These are phyloP conservation scores for Promerops cafer DNA, from an alignment of 2,113 vertebrate genomes.

Conservation along the genomic window DNA sequence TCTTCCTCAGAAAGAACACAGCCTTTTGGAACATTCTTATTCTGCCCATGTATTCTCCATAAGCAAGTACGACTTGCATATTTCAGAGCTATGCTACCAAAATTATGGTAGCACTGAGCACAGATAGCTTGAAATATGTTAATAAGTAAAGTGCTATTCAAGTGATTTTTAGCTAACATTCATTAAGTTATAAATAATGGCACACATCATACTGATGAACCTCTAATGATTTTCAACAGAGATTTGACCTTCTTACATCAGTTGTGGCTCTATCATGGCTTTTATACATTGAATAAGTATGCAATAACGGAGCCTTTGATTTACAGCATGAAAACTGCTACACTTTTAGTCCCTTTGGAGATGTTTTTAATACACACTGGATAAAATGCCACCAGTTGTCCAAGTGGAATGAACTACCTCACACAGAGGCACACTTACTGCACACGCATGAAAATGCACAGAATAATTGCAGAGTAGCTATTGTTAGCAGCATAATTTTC, in stretches of 20 bases:
- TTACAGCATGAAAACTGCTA: not conserved
- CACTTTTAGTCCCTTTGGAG: not conserved
- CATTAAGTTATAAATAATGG: not conserved
- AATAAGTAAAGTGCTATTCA: not conserved
- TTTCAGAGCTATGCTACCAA: not conserved
- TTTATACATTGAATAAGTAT: not conserved
- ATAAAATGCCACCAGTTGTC: not conserved
- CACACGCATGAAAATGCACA: rapidly evolving
- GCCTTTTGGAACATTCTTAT: not conserved
- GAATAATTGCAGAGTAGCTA: not conserved
- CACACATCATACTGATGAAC: not conserved
- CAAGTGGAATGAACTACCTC: not conserved
- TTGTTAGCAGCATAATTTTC: not conserved
- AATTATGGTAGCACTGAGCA: not conserved
- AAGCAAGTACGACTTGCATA: not conserved
- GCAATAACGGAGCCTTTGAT: not conserved
- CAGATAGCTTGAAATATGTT: not conserved
- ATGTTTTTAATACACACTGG: not conserved
- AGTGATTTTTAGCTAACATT: not conserved
- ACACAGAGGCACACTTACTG: not conserved
- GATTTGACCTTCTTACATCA: not conserved
- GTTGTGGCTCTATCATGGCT: not conserved
- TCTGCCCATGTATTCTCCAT: not conserved
- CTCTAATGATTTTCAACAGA: not conserved
- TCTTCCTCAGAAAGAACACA: not conserved